Percentiles rank a stretch among this genome's conserved stretches.
Conservation (phyloP, 1,140 invertebrate species). For the Spodoptera litura region DNA sequence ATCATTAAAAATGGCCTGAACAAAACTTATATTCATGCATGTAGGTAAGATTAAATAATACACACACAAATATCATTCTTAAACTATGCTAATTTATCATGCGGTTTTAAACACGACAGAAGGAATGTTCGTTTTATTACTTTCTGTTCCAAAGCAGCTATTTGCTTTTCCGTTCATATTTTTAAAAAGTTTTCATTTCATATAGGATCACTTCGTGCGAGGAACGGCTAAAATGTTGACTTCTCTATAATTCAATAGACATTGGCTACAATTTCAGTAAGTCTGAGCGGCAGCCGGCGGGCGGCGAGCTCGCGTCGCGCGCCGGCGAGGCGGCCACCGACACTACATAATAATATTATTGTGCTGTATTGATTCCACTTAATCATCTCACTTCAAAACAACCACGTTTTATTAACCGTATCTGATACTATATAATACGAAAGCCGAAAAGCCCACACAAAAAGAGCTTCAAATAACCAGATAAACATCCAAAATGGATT, state of each 20-base stretch:
- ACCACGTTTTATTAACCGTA: neutral
- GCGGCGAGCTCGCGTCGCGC: slow-evolving; percentile 5
- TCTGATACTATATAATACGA: neutral
- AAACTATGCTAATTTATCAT: too few species aligned
- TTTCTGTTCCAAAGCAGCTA: neutral
- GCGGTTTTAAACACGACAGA: neutral
- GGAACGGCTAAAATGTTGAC: slow-evolving; percentile 35
- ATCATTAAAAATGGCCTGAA: neutral
- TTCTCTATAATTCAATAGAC: slow-evolving; percentile 39
- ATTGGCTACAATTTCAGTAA: slow-evolving; percentile 34
- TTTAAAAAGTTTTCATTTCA: slow-evolving; percentile 5
- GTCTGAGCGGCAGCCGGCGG: slow-evolving; percentile 8
- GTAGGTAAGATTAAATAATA: too few species aligned
- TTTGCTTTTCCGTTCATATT: neutral
- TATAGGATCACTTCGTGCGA: neutral
- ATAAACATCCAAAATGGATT: slow-evolving; percentile 12
- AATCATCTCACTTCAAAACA: neutral
- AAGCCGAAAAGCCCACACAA: neutral
- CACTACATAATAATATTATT: slow-evolving; percentile 15
- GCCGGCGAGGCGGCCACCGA: slow-evolving; percentile 18
- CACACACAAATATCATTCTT: too few species aligned
- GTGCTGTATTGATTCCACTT: slow-evolving; percentile 17
- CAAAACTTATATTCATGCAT: neutral
- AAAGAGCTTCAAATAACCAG: neutral
- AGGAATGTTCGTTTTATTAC: neutral